Base-by-base conservation (phyloP, 2,113 vertebrate species). In the Campylomormyrus tamandua region DNA sequence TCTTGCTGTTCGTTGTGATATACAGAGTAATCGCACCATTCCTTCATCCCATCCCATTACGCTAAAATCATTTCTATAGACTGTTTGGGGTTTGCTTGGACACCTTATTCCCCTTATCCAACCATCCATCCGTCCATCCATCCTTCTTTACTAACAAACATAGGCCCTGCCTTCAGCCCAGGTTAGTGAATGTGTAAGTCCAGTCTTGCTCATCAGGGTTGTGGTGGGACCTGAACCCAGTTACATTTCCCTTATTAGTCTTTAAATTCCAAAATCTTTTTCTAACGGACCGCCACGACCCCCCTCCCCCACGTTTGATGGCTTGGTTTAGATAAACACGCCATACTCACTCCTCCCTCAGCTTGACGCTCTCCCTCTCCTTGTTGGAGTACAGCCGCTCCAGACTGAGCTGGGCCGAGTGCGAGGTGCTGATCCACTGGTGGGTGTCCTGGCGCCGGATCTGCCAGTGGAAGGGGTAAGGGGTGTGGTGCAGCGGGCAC, bases 381-480 rank as follows among this genome's bases (percentile, higher is more conserved):
- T 90, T 74, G 3, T 93, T 19, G 10, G 93, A 94, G 92, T 94
- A 95, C 1, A 70, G n/a, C 90, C 90, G 91, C 88, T 94, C 94
- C 19, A 95, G 70, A 3, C 88, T 5, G 52, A 93, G 70, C 91
- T 94, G 94, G 52, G 90, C 90, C 0, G 0, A 10, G 3, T 39
- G 49, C 0, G 89, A 52, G 49, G 92, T 0, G 90, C 92, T 89
- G 21, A 93, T 24, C 94, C 94, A 95, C 62, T 88, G 31, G 46
- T 80, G 7, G 42, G 1, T 58, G 46, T 5, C 2, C 24, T 13
- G 3, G 0, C 85, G 49, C 85, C 87, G 62, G 86, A 95, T 89
- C 92, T 95, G 94, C 94, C 94, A 94, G 92, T 94, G 92, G 83
- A 92, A 95, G 8, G 94, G 94, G 50, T 90, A 91, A 3, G 90